Evolutionary conservation across 2,888 invertebrate genomes (phyloP), one percentile per base, ranked within the genome.

Genomic region (Caenorhabditis imperialis): DNA sequence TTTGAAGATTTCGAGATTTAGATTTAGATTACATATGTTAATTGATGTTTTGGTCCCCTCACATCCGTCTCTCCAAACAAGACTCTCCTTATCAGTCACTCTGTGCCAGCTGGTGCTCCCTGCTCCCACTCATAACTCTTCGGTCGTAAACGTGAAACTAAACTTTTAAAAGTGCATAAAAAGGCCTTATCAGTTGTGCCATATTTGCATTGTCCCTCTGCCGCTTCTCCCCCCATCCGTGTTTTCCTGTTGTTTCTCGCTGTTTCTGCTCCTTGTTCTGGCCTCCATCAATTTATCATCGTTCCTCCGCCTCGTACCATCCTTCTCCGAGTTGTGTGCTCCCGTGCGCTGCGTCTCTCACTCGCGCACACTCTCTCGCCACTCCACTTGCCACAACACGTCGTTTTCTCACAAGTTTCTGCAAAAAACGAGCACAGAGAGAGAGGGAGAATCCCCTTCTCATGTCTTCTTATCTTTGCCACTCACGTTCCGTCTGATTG

Each of bases 391-490:
- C 65, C 65, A 42, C 65, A 48, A 65, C 65, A 57, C 65, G 44
- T 50, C 63, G 40, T 55, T 55, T 63, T 63, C 63, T 54, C 65
- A 55, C 65, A 57, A 65, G 55, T 57, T 65, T 48, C 45, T 60
- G 60, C 60, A 60, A 48, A 65, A 65, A 65, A 38, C 44, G 51
- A 33, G 33, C 16, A 50, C 40, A 44, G 30, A 37, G 40, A 45
- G 35, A 57, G 42, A 51, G n/a, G 33, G 38, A 54, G 37, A 33
- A 55, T 30, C 10, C 30, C 22, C 48, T 47, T 50, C n/a, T 30
- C 42, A 6, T 25, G 5, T 38, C 27, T 47, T 48, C 42, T 61
- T 51, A 51, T 61, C 65, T 45, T 42, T 40, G 40, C 50, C 38
- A 45, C 48, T 57, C 57, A 65, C 63, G 63, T 53, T 63, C 63